These are phyloP conservation scores for Coenonympha glycerion DNA, from an alignment of 2,888 invertebrate species.

Conservation along the genomic window DNA sequence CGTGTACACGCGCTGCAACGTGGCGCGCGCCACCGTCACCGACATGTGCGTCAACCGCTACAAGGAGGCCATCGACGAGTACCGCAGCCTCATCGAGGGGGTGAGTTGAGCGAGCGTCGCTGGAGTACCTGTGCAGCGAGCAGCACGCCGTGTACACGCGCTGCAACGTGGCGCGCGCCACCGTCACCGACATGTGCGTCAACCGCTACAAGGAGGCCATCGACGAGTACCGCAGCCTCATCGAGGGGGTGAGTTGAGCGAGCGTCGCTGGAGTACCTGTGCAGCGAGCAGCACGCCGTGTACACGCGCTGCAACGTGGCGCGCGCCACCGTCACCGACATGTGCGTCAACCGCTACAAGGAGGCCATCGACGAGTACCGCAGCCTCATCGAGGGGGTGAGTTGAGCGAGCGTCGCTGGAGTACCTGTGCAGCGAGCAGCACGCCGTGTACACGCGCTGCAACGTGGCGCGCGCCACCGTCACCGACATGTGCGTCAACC, in stretches of 20 bases:
- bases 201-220: conserved; percentile 82
- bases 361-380: no score
- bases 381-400: no score
- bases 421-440: conserved; percentile 89
- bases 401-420: no score
- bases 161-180: conserved; percentile 93
- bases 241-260: conserved; percentile 80
- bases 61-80: conserved; percentile 88
- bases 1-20: conserved; percentile 91
- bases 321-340: conserved; percentile 22
- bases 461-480: conserved; percentile 93
- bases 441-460: conserved; percentile 91
- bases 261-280: conserved; percentile 51
- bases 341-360: no score
- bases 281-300: no score
- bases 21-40: conserved; percentile 91
- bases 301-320: no score
- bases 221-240: conserved; percentile 87
- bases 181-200: conserved; percentile 93
- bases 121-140: conserved; percentile 92
- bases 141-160: conserved; percentile 90
- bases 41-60: conserved; percentile 87
- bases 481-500: conserved; percentile 91
- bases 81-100: conserved; percentile 82
- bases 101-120: conserved; percentile 61